Base-by-base conservation (phyloP, 2,113 vertebrate species). In the Grallaria varia region DNA sequence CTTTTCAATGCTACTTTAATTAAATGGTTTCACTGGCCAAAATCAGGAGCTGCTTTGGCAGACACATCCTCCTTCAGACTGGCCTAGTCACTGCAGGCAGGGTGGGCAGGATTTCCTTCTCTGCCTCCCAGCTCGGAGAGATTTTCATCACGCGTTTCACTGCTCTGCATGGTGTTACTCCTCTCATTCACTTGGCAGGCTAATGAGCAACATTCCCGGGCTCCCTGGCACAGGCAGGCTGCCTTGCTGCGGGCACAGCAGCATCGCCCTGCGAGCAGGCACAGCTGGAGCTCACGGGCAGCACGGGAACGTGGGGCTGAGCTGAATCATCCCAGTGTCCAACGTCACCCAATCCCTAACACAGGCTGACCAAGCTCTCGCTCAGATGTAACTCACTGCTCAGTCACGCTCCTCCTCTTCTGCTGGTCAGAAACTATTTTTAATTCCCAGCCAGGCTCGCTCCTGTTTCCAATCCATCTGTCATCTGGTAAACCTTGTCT, bases 31-130 rank as follows among this genome's bases (percentile, higher is more conserved):
- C 87, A 42, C 50, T 28, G 75, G 89, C 82, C 71, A 94, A 91
- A 93, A 85, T 53, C 71, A 64, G 17, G 35, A 80, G 74, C 75
- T 73, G 37, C 44, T 95, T 91, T 91, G 93, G 95, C 95, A 94
- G 78, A 7, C 39, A 11, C 30, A 58, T 69, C 59, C 55, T 88
- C 71, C 50, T 66, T 55, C 19, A 42, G 63, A 14, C 71, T 56
- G 56, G 56, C 53, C 53, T 40, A 7, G 69, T 49, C 37, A 0
- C 77, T 64, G 62, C 59, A 73, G 52, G 74, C 78, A 42, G 66
- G 42, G 28, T 5, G 35, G 42, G 47, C 66, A 91, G 94, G 78
- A 69, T 91, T 95, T 94, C 84, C 92, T 90, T 42, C 94, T 37
- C 72, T 27, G 53, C 49, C 58, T 89, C 81, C 75, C 45, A 63